Evolutionary conservation across 1,140 invertebrate species (phyloP), one percentile per base, ranked within the genome.

Genomic region (Drosophila kepulauana): DNA sequence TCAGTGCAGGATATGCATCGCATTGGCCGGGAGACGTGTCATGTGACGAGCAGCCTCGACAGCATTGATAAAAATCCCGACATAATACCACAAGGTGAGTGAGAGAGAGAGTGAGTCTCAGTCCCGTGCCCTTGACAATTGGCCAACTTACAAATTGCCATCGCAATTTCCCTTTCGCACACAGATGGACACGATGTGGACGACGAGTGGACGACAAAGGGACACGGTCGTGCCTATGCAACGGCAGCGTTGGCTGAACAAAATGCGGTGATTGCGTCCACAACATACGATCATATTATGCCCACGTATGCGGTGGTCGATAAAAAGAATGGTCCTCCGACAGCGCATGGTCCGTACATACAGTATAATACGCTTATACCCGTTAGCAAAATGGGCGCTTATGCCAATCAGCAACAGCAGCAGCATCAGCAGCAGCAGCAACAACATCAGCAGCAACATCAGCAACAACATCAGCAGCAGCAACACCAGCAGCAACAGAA

Each of bases 21-120:
- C 54, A 92, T 91, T 61, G 91, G 89, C 8, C 64, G 92, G 13
- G 92, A 92, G 62, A 93, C 93, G 49, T 94, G 93, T 73, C 93
- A 94, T 71, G 91, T 92, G 93, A 94, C 80, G 28, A 92, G 91
- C 78, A 94, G 94, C 73, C 91, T 94, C 41, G 95, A 95, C 81
- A 95, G 95, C 90, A 93, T 95, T 82, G 95, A 96, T 84, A 96
- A 96, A 91, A 96, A 96, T 93, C 96, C 96, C 0, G 96, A 96
- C 89, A 96, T 96, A 69, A 96, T 96, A 92, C 96, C 96, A 56
- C 95, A 96, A 84, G 95, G 95, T 92, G 95, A 75, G 62, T 33
- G 7, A 25, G 20, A 25, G 20, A 20, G 20, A 20, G 20, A 25
- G 3, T 25, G 20, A 25, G 20, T 25, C 3, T 25, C 20, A 25